Evolutionary conservation across 2,888 invertebrate genomes (phyloP), one percentile per base, ranked within the genome.

Genomic region (Uropetala carovei): DNA sequence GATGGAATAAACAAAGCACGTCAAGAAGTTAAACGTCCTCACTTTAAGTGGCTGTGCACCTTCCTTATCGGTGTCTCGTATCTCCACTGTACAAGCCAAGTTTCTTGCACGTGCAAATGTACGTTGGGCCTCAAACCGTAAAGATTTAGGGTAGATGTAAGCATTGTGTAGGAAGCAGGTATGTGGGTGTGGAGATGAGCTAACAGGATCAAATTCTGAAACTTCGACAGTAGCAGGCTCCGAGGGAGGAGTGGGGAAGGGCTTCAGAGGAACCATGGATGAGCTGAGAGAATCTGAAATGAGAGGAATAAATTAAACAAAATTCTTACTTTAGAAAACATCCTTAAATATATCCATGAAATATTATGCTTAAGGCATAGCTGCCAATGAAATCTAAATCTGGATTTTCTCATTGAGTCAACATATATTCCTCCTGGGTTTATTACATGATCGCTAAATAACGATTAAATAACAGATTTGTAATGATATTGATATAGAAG

Each of bases 81-180:
- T 95, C 95, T 99, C 99, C 18, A 99, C 96, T 59, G 98, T 96
- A 94, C 99, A 99, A 0, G 98, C 98, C 93, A 99, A 98, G 95
- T 99, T 99, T 94, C 99, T 96, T 0, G 99, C 99, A 94, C 99
- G 96, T 0, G 98, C 97, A 94, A 99, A 99, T 94, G 97, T 96
- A 95, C 98, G 99, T 95, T 99, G 99, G 91, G 97, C 97, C 95
- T 99, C 99, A 94, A 98, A 99, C 94, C 97, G 97, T 92, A 99
- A 95, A 92, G 96, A 96, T 93, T 97, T 95, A 0, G 99, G 99
- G 94, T 99, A 98, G 22, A 99, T 97, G 95, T 98, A 99, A 75
- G 99, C 96, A 94, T 99, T 98, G 95, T 99, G 99, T 57, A 97
- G 95, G 95, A 97, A 99, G 43, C 97, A 97, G 4, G 98, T 97